phyloP scores from a whole-genome alignment of 2,888 invertebrate species.

The Synergus japonicus region DNA sequence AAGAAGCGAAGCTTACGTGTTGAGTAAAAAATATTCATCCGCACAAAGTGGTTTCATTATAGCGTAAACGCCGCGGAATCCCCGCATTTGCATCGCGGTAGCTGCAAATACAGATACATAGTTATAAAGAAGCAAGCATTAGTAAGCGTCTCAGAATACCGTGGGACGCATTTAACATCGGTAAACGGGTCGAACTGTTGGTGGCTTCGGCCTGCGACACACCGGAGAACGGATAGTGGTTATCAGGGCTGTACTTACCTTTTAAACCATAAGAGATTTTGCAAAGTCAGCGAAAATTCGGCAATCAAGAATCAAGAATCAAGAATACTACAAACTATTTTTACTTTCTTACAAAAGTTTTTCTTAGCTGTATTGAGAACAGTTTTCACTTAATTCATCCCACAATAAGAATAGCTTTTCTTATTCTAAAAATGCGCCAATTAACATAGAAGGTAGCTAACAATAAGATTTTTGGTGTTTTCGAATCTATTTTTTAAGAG shows the following conservation, averaged over 20 bases:
- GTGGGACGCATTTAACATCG: constrained; percentile 75
- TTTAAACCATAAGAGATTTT: not conserved
- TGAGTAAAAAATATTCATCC: constrained; percentile 45
- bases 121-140: constrained; percentile 69
- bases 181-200: constrained; percentile 70
- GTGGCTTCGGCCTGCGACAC: constrained; percentile 55
- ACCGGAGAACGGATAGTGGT: constrained; percentile 7
- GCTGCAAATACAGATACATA: constrained; percentile 60
- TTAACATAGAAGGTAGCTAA: no score
- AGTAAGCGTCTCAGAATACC: constrained; percentile 73
- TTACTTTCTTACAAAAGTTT: no score
- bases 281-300: not conserved
- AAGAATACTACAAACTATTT: no score
- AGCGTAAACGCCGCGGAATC: constrained; percentile 67
- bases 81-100: constrained; percentile 70
- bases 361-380: no score
- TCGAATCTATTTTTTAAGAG: no score
- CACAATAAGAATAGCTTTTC: no score
- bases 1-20: constrained; percentile 34
- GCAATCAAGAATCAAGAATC: no score
- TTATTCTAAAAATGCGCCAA: no score
- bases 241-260: constrained; percentile 31
- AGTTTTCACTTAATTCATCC: no score
- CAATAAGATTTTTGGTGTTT: no score
- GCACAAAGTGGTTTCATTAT: constrained; percentile 75